Conservation (phyloP, 1,140 invertebrate genomes). For the Tetramorium alpestre region DNA sequence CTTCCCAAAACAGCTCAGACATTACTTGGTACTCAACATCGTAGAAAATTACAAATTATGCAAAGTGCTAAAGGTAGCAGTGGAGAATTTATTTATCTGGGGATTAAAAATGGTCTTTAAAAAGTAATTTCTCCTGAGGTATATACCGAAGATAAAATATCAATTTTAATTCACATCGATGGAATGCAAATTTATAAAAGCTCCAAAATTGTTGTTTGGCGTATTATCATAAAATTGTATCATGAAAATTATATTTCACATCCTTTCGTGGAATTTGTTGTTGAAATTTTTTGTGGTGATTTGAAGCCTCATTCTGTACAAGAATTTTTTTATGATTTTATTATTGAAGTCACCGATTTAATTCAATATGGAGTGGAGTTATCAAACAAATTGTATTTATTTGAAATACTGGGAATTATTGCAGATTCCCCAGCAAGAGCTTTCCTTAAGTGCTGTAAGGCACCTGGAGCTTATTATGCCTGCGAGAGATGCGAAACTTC, state of each 20-base stretch:
- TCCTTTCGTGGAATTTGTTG: not conserved
- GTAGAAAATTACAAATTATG: not conserved
- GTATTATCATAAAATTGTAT: not conserved
- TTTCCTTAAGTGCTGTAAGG: not conserved
- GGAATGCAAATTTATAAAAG: not conserved
- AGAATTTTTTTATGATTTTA: not conserved
- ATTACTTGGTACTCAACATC: not conserved
- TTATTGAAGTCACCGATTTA: not conserved
- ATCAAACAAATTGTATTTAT: not conserved
- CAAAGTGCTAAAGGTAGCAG: not conserved
- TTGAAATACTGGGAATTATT: not conserved
- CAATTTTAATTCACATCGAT: not conserved
- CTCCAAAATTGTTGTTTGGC: not conserved
- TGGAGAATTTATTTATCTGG: not conserved
- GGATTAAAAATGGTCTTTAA: not conserved
- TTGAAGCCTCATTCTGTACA: not conserved
- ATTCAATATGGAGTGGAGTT: not conserved
- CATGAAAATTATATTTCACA: not conserved
- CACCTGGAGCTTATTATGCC: too few species aligned
- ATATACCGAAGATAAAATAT: not conserved
- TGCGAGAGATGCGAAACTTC: too few species aligned
- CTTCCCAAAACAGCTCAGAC: not conserved
- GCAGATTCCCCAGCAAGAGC: not conserved
- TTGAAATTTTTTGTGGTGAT: not conserved
- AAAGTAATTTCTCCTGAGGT: not conserved